A percentile compares a stretch with the other conserved stretches of the same genome.
Conservation (phyloP, 2,113 vertebrate species). For the Ammodytes marinus region DNA sequence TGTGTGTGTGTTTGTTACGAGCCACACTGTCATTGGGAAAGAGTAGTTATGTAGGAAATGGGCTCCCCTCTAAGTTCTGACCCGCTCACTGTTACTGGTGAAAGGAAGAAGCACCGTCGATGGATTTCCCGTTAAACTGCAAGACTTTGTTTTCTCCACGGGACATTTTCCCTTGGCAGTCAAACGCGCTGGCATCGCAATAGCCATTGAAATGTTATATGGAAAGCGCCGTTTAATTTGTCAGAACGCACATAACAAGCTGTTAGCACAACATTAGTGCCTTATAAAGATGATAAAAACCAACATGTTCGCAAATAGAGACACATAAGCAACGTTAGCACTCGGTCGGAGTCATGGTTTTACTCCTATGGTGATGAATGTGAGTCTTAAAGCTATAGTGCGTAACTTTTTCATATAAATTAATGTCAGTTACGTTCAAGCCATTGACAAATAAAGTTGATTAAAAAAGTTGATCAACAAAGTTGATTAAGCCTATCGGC, state of each 20-base stretch:
- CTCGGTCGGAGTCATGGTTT: not conserved
- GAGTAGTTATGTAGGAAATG: not conserved
- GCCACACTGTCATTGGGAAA: not conserved
- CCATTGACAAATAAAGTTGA: no score
- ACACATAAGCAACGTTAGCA: not conserved
- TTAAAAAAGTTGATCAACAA: no score
- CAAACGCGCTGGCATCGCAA: not conserved
- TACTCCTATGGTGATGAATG: no score
- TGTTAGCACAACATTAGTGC: not conserved
- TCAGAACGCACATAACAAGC: not conserved
- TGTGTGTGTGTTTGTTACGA: conserved; percentile 12
- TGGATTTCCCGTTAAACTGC: not conserved
- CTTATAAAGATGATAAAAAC: not conserved
- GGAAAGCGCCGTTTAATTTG: not conserved
- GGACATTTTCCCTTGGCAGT: not conserved
- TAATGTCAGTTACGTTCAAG: no score
- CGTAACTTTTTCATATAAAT: not conserved
- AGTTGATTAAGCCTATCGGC: no score
- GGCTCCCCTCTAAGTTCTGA: not conserved
- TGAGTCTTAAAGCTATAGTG: not conserved
- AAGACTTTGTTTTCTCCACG: conserved; percentile 2
- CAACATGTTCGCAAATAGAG: not conserved
- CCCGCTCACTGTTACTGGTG: not conserved
- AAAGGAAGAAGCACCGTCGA: not conserved
- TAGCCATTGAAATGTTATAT: not conserved